These are phyloP conservation scores for Aspiorhynchus laticeps DNA, from an alignment of 2,113 vertebrate species.

Conservation along the genomic window DNA sequence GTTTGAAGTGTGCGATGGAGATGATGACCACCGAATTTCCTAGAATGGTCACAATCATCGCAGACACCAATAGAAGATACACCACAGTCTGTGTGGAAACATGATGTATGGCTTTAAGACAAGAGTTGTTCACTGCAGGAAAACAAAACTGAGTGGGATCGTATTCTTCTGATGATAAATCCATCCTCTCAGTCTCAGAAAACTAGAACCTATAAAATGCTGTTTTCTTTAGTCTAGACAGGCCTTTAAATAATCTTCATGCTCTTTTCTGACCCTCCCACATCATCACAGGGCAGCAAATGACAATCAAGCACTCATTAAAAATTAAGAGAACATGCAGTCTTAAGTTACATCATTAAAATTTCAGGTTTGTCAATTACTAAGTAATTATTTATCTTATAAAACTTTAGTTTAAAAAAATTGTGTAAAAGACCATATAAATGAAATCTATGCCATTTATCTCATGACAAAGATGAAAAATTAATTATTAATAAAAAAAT, in stretches of 20 bases:
- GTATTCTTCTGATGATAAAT: too few relatives aligned
- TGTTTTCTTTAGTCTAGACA: background rate
- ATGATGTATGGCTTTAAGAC: too few relatives aligned
- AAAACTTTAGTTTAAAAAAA: background rate
- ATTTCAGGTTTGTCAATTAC: background rate
- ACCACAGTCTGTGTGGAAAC: constrained; percentile 54
- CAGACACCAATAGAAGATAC: constrained; percentile 53
- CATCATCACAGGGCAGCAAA: background rate
- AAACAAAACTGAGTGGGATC: too few relatives aligned
- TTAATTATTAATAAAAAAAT: background rate
- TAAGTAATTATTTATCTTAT: background rate
- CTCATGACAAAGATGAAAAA: background rate
- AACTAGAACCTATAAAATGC: too few relatives aligned
- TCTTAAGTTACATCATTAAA: background rate
- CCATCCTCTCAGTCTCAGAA: too few relatives aligned
- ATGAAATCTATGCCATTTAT: background rate
- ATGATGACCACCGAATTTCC: constrained; percentile 64
- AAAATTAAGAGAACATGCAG: background rate
- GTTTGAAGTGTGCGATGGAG: constrained; percentile 62
- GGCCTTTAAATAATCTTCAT: constrained; percentile 1
- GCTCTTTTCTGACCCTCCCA: constrained; percentile 5
- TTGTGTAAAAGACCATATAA: too few relatives aligned
- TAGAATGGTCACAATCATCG: constrained; percentile 52
- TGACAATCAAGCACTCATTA: background rate
- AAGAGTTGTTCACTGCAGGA: too few relatives aligned